These are phyloP conservation scores for Andrena camellia DNA, from an alignment of 2,888 invertebrate genomes.

Conservation along the genomic window DNA sequence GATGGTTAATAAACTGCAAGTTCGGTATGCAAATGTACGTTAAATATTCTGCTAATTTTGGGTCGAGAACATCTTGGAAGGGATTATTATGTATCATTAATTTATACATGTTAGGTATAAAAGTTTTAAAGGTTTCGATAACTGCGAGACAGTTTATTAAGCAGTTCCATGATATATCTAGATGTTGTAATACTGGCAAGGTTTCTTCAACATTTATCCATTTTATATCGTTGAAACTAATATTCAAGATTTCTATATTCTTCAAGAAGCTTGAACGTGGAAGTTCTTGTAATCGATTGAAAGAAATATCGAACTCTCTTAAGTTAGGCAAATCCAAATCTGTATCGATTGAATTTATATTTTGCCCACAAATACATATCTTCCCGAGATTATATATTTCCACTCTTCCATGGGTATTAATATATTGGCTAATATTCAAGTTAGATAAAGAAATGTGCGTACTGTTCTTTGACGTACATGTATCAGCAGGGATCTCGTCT, in stretches of 20 bases:
- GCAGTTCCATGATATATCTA: conserved; percentile 67
- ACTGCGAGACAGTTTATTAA: conserved; percentile 42
- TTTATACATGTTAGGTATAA: conserved; percentile 45
- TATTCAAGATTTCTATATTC: conserved; percentile 50
- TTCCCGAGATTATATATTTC: conserved; percentile 35
- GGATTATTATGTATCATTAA: conserved; percentile 63
- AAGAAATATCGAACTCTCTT: conserved; percentile 64
- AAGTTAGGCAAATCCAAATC: conserved; percentile 58
- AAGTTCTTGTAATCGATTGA: conserved; percentile 54
- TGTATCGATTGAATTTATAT: conserved; percentile 54
- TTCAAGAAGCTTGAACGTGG: conserved; percentile 52
- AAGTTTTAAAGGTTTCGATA: conserved; percentile 44
- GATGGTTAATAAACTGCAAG: conserved; percentile 35
- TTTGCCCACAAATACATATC: conserved; percentile 53
- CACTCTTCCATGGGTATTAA: neutral
- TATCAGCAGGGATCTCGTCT: neutral
- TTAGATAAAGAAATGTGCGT: conserved; percentile 20
- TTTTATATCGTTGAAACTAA: conserved; percentile 66
- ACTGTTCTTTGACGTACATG: neutral
- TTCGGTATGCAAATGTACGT: conserved; percentile 25
- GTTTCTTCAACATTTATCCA: conserved; percentile 31
- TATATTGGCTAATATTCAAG: conserved; percentile 23
- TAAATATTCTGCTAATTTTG: conserved; percentile 23
- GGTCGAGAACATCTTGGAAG: conserved; percentile 54
- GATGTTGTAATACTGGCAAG: conserved; percentile 39